Conservation (phyloP, 2,797 vertebrate species). For the Microctenopoma stevenorrisi region DNA sequence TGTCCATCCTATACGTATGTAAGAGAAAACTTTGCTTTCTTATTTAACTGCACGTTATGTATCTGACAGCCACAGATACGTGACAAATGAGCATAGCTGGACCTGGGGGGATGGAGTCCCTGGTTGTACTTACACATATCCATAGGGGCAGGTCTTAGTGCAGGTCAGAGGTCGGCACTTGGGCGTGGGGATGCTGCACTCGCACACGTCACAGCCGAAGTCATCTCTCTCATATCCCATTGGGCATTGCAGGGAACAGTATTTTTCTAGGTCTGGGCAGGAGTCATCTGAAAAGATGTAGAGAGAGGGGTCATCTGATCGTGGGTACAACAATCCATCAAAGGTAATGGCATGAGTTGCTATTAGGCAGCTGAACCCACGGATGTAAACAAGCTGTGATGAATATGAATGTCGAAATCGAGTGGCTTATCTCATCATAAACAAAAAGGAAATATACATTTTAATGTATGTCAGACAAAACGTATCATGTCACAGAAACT, state of each 20-base stretch:
- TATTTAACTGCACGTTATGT: conserved; percentile 6
- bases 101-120: conserved; percentile 6
- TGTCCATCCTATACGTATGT: neutral
- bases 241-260: conserved; percentile 83
- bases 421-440: conserved; percentile 2
- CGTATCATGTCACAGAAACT: neutral
- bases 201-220: conserved; percentile 84
- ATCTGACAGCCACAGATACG: conserved; percentile 15
- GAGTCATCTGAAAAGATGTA: conserved; percentile 82
- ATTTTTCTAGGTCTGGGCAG: conserved; percentile 80
- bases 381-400: conserved; percentile 31
- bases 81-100: conserved; percentile 25
- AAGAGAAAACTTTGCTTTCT: conserved; percentile 1
- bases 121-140: conserved; percentile 83
- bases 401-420: conserved; percentile 25
- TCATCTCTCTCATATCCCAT: conserved; percentile 82
- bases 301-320: conserved; percentile 52
- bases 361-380: conserved; percentile 9
- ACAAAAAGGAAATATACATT: conserved; percentile 23
- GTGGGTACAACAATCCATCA: conserved; percentile 53
- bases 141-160: conserved; percentile 86
- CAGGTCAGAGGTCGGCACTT: conserved; percentile 84
- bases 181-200: conserved; percentile 75
- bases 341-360: conserved; percentile 24
- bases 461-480: conserved; percentile 19